Percentiles rank a stretch among this genome's conserved stretches.
These are phyloP conservation scores for Clusia tigrina DNA, from an alignment of 2,888 invertebrate species.

Conservation along the genomic window DNA sequence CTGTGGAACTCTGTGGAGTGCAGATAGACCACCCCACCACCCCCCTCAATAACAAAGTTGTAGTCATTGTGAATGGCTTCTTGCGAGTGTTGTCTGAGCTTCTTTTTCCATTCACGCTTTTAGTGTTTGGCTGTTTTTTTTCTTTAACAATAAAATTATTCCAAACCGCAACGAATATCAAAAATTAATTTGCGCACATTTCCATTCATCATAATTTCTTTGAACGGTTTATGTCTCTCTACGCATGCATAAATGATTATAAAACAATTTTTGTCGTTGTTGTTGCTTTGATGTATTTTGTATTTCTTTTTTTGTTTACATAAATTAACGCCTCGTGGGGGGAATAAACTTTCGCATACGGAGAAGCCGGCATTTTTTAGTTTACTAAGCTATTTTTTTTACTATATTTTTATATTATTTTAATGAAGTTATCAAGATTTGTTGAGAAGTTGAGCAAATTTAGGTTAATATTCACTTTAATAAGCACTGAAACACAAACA, in stretches of 20 bases:
- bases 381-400: too few species aligned
- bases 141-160: neutral
- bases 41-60: too few species aligned
- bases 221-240: neutral
- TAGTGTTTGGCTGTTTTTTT: neutral
- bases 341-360: constrained; percentile 14
- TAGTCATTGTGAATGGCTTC: neutral
- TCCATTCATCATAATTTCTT: constrained; percentile 3
- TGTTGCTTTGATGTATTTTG: too few species aligned
- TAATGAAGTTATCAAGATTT: too few species aligned
- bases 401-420: too few species aligned
- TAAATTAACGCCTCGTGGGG: constrained; percentile 4
- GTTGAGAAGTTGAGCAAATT: too few species aligned
- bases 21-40: too few species aligned
- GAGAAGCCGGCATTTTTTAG: too few species aligned
- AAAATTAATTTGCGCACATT: neutral
- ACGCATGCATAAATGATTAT: neutral
- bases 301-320: constrained; percentile 4
- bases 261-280: neutral
- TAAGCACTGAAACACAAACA: too few species aligned
- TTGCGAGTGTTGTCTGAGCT: neutral
- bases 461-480: neutral
- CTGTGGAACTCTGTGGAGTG: too few species aligned
- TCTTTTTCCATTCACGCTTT: neutral
- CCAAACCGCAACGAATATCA: neutral